Conservation (phyloP, 1,140 invertebrate genomes). For the Goniozus legneri region DNA sequence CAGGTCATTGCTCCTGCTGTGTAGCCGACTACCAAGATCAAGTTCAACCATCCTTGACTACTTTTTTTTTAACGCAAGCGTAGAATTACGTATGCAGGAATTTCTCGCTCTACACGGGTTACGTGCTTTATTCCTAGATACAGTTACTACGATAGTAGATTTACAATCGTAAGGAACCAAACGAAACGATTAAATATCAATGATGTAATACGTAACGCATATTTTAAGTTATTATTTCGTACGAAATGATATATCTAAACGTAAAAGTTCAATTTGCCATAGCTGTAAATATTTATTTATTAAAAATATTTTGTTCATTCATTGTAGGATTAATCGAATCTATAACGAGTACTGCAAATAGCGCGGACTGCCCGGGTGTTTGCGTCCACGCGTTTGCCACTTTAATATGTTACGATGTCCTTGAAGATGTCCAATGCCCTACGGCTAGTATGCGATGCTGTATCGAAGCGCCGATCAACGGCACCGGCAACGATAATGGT, state of each 20-base stretch:
- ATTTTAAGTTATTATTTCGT: too few relatives aligned
- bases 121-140: slow-evolving; percentile 16
- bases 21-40: slow-evolving; percentile 26
- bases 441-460: slow-evolving; percentile 78
- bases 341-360: slow-evolving; percentile 76
- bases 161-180: too few relatives aligned
- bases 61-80: slow-evolving; percentile 19
- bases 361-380: slow-evolving; percentile 79
- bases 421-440: slow-evolving; percentile 76
- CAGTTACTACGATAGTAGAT: too few relatives aligned
- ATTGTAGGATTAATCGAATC: slow-evolving; percentile 74
- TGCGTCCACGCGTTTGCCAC: slow-evolving; percentile 80
- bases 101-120: slow-evolving; percentile 22
- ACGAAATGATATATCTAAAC: too few relatives aligned
- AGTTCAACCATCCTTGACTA: slow-evolving; percentile 36
- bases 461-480: slow-evolving; percentile 62
- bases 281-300: too few relatives aligned
- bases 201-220: too few relatives aligned
- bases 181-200: too few relatives aligned
- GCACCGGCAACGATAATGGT: too few relatives aligned
- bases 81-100: slow-evolving; percentile 47
- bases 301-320: slow-evolving; percentile 10
- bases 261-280: too few relatives aligned
- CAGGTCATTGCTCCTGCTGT: too few relatives aligned
- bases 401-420: slow-evolving; percentile 77